Evolutionary conservation across 2,113 vertebrate genomes (phyloP), one percentile per base, ranked within the genome.

Genomic region (Lipophrys pholis): DNA sequence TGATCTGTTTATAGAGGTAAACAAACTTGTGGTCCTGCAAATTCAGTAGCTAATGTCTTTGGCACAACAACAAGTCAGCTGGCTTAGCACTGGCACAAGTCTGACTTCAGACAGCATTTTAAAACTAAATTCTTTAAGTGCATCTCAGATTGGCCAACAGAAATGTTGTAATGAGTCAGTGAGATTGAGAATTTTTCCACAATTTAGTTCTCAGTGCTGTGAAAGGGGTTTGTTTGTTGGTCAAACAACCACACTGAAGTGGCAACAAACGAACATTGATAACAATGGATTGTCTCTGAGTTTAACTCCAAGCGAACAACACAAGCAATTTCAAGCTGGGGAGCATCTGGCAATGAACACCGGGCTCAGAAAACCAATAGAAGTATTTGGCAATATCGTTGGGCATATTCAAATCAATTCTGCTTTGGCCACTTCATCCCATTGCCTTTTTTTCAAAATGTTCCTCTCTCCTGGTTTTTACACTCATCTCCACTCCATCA

Each of bases 41-140:
- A 90, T 86, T 86, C 43, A 90, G 87, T 85, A 78, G 66, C 77
- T 89, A 82, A 92, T 85, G 81, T 76, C 39, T 54, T 73, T 49
- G 43, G 67, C 83, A 81, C 49, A 79, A 52, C 54, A 53, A 38
- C 43, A 48, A 43, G 40, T 84, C 80, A 73, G 54, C 53, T 57
- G 42, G 66, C 36, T 63, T 40, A 60, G 48, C 41, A 38, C 6
- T 48, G 39, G 75, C 42, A 42, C 57, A 60, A 72, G 50, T 62
- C 21, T 49, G 35, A 6, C 42, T 43, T 55, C 46, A 65, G 59
- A 62, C 14, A n/a, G 35, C 6, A 6, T 42, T 80, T 55, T 57
- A 71, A 76, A 56, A 38, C 17, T 30, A 46, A 46, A 46, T 6
- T 74, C 16, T 45, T 64, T 59, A 45, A 57, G 54, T 14, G 46